phyloP scores from a whole-genome alignment of 2,888 invertebrate species.

The Oscheius sp. region DNA sequence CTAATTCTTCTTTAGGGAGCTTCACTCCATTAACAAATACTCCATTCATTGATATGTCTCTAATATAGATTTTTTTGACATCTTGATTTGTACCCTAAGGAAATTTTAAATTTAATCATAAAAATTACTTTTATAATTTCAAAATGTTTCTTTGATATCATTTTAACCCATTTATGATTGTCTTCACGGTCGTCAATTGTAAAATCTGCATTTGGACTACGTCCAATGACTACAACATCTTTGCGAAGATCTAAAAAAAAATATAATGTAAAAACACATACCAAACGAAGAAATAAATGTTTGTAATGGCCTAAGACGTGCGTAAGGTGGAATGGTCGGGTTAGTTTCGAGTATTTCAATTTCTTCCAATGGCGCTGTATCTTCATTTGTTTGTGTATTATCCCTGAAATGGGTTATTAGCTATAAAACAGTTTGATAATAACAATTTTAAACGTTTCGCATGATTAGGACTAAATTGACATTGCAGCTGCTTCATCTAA shows the following conservation, averaged over 20 bases:
- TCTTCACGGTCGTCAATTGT: neutral
- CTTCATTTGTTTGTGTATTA: neutral
- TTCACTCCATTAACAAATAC: slow-evolving; percentile 45
- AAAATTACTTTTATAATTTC: neutral
- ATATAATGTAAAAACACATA: neutral
- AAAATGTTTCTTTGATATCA: slow-evolving; percentile 18
- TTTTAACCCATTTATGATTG: neutral
- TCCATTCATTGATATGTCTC: slow-evolving; percentile 50
- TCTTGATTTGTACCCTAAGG: neutral
- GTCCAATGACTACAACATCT: slow-evolving; percentile 1
- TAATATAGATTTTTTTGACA: slow-evolving; percentile 10
- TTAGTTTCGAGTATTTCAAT: neutral
- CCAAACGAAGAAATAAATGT: neutral
- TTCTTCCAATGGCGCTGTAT: neutral
- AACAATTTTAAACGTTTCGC: too few relatives aligned
- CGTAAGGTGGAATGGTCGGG: neutral
- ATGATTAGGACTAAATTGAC: too few relatives aligned
- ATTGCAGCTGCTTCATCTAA: too few relatives aligned
- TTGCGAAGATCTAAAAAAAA: neutral
- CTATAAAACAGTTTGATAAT: too few relatives aligned
- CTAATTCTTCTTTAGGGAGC: neutral
- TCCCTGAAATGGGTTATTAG: neutral
- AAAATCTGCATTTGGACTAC: neutral
- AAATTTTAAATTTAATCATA: neutral
- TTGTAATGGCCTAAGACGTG: slow-evolving; percentile 2